phyloP scores from a whole-genome alignment of 2,113 vertebrate genomes.

The Passer domesticus region DNA sequence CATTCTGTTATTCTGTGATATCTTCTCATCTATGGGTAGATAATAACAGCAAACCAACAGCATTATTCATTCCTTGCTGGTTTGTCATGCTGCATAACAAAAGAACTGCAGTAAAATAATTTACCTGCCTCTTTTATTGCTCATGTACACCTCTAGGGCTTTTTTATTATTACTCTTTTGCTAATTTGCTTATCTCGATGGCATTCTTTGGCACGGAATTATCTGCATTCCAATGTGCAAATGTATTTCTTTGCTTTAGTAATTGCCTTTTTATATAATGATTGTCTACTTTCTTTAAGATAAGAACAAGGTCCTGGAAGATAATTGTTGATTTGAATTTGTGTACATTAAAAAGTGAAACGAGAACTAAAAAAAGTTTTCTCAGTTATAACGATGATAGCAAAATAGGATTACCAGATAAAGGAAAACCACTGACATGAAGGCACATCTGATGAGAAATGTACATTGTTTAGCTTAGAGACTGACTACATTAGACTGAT shows the following conservation, averaged over 20 bases:
- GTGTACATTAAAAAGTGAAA: neutral
- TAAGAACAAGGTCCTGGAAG: neutral
- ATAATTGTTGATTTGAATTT: neutral
- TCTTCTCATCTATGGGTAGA: neutral
- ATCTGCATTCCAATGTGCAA: neutral
- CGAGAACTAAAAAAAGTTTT: rapidly evolving
- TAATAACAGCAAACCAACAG: neutral
- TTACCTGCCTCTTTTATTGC: neutral
- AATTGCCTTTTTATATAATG: neutral
- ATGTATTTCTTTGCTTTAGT: constrained; percentile 5
- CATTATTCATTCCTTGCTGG: neutral
- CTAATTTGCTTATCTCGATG: neutral
- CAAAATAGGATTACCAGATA: neutral
- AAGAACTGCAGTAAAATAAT: neutral
- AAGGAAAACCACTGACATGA: neutral
- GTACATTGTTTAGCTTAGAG: neutral
- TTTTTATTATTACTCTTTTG: neutral
- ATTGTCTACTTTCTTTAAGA: neutral
- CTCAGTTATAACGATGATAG: neutral
- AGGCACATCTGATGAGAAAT: neutral
- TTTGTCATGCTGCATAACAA: neutral
- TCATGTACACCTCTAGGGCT: neutral
- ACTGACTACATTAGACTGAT: neutral
- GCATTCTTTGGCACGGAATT: neutral
- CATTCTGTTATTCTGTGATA: neutral